Percentiles rank a stretch among this genome's conserved stretches.
These are phyloP conservation scores for Poicephalus gulielmi DNA, from an alignment of 2,113 vertebrate species.

Conservation along the genomic window DNA sequence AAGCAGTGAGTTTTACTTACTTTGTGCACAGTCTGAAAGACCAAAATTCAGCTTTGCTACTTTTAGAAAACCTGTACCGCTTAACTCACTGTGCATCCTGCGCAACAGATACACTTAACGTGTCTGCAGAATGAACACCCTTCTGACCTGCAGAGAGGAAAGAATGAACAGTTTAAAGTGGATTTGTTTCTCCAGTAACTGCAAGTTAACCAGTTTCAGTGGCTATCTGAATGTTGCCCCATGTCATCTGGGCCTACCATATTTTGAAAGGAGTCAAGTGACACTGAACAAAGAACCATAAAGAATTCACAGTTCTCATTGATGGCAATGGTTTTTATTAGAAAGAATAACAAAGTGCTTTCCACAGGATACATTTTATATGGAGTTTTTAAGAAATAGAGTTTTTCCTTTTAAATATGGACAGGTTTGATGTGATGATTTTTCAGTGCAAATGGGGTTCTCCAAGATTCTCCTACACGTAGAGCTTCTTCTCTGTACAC, in stretches of 20 bases:
- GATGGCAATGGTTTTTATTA: slow-evolving; percentile 64
- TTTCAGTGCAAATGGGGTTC: slow-evolving; percentile 11
- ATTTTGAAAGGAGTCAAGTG: not conserved
- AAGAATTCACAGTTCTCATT: not conserved
- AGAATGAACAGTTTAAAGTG: not conserved
- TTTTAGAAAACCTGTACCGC: not conserved
- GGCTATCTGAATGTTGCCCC: not conserved
- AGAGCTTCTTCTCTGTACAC: not conserved
- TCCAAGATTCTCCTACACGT: not conserved
- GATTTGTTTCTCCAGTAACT: not conserved
- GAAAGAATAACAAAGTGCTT: slow-evolving; percentile 66
- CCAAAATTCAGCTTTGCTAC: not conserved
- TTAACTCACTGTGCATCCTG: not conserved
- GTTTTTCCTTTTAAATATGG: not conserved
- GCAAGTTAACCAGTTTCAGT: not conserved
- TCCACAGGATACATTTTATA: not conserved
- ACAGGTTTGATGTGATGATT: not conserved
- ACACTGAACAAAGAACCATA: not conserved
- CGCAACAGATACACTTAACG: not conserved
- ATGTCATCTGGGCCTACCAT: not conserved
- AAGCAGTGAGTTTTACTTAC: not conserved
- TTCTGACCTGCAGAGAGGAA: not conserved
- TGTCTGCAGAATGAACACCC: not conserved
- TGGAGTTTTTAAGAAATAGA: not conserved
- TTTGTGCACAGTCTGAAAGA: not conserved